Conservation (phyloP, 2,888 invertebrate species). For the Nematopogon swammerdamellus region DNA sequence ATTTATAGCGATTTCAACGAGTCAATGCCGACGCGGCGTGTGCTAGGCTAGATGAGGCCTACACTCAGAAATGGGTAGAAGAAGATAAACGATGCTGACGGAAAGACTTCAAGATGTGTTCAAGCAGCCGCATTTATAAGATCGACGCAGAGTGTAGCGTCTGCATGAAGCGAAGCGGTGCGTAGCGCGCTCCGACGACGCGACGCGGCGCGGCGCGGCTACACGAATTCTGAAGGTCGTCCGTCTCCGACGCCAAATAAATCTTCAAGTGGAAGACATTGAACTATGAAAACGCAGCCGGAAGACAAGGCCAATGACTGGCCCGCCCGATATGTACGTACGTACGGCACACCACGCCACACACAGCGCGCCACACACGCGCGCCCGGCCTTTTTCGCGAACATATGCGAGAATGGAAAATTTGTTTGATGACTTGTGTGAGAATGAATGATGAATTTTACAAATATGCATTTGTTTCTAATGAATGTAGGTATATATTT, state of each 20-base stretch:
- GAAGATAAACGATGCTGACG: no score
- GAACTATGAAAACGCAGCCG: constrained; percentile 41
- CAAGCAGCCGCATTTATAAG: no score
- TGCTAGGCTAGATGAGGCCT: no score
- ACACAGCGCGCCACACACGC: background rate
- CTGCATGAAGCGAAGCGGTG: background rate
- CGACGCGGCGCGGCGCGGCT: background rate
- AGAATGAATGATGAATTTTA: background rate
- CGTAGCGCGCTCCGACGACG: background rate
- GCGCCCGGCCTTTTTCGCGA: background rate
- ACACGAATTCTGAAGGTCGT: background rate
- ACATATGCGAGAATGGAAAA: background rate
- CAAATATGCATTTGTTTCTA: background rate
- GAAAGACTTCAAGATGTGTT: no score
- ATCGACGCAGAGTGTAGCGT: background rate
- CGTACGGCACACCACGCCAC: no score
- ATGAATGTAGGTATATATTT: no score
- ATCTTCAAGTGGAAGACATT: constrained; percentile 24
- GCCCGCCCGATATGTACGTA: constrained; percentile 20
- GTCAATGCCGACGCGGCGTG: no score
- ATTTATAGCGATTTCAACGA: no score
- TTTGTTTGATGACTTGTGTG: background rate
- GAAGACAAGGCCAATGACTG: constrained; percentile 43
- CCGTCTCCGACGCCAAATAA: background rate
- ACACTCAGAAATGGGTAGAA: no score